Evolutionary conservation across 1,140 invertebrate genomes (phyloP), one percentile per base, ranked within the genome.

Genomic region (Metaphire vulgaris): DNA sequence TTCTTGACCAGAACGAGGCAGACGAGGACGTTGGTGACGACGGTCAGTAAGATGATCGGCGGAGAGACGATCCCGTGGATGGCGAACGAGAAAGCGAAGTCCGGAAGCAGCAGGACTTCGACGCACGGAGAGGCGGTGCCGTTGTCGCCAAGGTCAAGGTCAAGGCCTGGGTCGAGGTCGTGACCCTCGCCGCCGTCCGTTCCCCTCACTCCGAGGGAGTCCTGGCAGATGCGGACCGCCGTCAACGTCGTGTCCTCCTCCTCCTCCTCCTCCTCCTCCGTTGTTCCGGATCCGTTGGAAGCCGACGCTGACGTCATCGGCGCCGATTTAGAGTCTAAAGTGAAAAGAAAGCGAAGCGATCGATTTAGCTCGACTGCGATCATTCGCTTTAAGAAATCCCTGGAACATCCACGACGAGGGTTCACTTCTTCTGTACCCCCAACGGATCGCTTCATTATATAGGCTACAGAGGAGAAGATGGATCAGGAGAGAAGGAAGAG

Each of bases 11-110:
- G 74, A 16, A 76, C 74, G 32, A 76, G 14, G 30, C 68, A 76
- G 30, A 76, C 33, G 67, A 72, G 30, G 69, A 33, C 30, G 74
- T 76, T 76, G 30, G 74, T 76, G 67, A 76, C 33, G 30, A 76
- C n/a, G 31, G 74, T 76, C 31, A 76, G 70, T 66, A 69, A 21
- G 31, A 71, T 31, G 30, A 76, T 26, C n/a, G 34, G n/a, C 16
- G 69, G 74, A 26, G 80, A 79, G 80, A 81, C 81, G 82, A 82
- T 81, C 78, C 79, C 79, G 78, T 80, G 78, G 75, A 79, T 78
- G 80, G 75, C 6, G 21, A 12, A 56, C 21, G 41, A 56, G 41
- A 56, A 56, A 21, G 41, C 41, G 6, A 21, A 12, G 41, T 56
- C 41, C 41, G 41, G 41, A 12, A 56, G 6, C 41, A 56, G 21